phyloP scores from a whole-genome alignment of 2,113 vertebrate genomes.

The Seriola quinqueradiata region DNA sequence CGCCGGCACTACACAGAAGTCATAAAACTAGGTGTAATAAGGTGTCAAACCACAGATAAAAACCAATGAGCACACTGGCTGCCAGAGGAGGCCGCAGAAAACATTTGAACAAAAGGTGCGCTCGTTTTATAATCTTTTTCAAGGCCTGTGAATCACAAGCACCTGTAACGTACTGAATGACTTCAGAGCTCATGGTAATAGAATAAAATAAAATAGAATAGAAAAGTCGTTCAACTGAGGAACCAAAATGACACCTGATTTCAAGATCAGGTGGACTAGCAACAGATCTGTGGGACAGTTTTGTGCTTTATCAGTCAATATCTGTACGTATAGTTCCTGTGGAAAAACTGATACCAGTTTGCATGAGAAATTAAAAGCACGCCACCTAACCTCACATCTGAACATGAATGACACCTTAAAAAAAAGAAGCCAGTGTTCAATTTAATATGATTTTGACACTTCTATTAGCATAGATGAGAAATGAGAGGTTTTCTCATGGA shows the following conservation, averaged over 20 bases:
- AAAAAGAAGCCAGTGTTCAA: neutral
- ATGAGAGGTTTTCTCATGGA: neutral
- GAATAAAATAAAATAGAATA: neutral
- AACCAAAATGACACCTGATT: neutral
- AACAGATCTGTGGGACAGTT: neutral
- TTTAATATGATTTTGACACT: constrained; percentile 27
- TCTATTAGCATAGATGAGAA: constrained; percentile 16
- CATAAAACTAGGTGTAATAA: constrained; percentile 66
- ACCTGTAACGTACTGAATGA: neutral
- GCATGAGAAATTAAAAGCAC: neutral
- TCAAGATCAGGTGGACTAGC: neutral
- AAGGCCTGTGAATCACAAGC: constrained; percentile 16
- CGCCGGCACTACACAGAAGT: constrained; percentile 45
- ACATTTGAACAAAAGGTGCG: neutral
- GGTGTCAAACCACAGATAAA: constrained; percentile 46
- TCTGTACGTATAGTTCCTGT: neutral
- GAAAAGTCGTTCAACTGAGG: neutral
- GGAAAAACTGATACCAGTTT: neutral
- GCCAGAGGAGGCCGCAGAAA: neutral
- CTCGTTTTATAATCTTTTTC: neutral
- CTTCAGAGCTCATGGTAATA: fast-evolving
- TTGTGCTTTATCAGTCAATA: neutral
- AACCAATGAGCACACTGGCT: neutral
- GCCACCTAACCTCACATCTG: neutral
- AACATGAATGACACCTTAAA: neutral